Evolutionary conservation across 2,888 invertebrate species (phyloP).

Genomic region (Petrolisthes manimaculis): DNA sequence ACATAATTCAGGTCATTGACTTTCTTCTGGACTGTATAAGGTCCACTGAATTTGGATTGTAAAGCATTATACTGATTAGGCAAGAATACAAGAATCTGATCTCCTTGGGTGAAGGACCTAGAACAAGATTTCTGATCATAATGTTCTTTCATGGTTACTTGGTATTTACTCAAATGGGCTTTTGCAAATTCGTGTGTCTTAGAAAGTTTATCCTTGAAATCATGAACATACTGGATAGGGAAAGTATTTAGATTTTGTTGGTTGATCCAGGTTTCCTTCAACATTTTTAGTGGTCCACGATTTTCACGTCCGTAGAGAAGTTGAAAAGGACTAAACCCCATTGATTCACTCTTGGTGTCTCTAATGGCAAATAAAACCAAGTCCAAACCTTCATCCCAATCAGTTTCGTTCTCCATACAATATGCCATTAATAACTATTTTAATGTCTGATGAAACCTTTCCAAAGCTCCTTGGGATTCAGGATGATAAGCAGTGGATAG

Average conservation of each 20-base stretch:
- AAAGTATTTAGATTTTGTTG: neutral
- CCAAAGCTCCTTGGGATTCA: neutral
- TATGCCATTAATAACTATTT: neutral
- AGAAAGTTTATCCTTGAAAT: neutral
- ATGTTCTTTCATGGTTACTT: neutral
- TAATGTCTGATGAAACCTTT: conserved; percentile 16
- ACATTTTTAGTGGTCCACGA: neutral
- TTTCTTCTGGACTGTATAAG: too few species aligned
- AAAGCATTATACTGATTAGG: too few species aligned
- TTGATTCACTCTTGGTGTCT: neutral
- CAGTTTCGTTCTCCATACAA: neutral
- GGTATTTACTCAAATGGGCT: neutral
- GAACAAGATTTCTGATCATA: too few species aligned
- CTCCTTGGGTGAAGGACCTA: too few species aligned
- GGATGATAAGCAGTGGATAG: conserved; percentile 5
- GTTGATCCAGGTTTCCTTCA: neutral
- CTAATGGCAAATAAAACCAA: conserved; percentile 19
- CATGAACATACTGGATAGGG: neutral
- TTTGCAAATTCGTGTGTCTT: neutral
- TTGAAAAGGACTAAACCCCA: conserved; percentile 15
- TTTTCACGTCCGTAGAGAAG: conserved; percentile 16
- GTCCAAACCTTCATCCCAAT: conserved; percentile 22
- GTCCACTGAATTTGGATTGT: too few species aligned
- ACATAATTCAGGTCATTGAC: too few species aligned
- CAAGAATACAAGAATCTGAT: too few species aligned